phyloP scores from a whole-genome alignment of 37 sponge, comb jelly and placozoan species.

The Haliclona indistincta region DNA sequence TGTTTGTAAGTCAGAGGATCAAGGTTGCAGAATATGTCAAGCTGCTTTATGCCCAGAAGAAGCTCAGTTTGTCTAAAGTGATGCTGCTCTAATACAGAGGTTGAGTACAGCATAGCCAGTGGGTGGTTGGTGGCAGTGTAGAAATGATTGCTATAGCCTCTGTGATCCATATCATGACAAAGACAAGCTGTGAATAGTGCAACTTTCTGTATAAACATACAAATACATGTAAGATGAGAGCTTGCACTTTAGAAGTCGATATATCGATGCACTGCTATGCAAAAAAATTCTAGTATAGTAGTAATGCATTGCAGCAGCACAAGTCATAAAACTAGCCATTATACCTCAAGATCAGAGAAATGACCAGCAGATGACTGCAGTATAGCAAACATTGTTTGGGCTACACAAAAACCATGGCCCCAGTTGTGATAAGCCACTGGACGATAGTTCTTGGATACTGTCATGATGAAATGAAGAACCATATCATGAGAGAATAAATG shows the following conservation, averaged over 20 bases:
- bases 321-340: too few relatives aligned
- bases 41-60: conserved; percentile 39
- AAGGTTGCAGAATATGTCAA: conserved; percentile 49
- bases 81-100: conserved; percentile 64
- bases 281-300: not conserved
- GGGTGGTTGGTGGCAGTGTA: conserved; percentile 32
- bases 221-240: not conserved
- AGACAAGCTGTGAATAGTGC: conserved; percentile 49
- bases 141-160: conserved; percentile 66
- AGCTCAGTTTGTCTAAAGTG: conserved; percentile 52
- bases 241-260: not conserved
- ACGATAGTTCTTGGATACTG: conserved; percentile 68
- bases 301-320: too few relatives aligned
- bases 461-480: conserved; percentile 40
- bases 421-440: conserved; percentile 78
- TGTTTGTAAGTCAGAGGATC: conserved; percentile 33
- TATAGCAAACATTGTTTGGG: conserved; percentile 68
- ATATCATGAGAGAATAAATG: conserved; percentile 4
- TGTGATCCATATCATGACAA: conserved; percentile 80
- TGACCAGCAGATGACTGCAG: conserved; percentile 16
- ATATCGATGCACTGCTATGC: not conserved
- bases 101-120: conserved; percentile 61
- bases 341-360: conserved; percentile 62
- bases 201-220: conserved; percentile 50
- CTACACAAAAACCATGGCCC: conserved; percentile 80